A percentile compares a stretch with the other conserved stretches of the same genome.
phyloP scores from a whole-genome alignment of 2,113 vertebrate species.

The Cyprinodon brontotheroides region DNA sequence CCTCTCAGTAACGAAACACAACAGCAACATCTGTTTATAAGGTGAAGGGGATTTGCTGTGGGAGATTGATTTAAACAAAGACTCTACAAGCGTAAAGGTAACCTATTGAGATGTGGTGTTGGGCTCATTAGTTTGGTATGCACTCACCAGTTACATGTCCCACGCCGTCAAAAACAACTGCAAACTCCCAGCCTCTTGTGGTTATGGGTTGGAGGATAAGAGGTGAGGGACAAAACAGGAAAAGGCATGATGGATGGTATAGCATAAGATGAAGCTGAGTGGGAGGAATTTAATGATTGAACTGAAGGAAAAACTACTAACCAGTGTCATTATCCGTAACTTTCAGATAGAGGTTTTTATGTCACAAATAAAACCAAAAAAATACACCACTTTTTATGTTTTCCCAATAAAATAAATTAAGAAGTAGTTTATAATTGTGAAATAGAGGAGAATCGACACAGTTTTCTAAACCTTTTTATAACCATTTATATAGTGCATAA shows the following conservation, averaged over 20 bases:
- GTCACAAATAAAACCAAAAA: neutral
- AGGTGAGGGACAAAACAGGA: constrained; percentile 51
- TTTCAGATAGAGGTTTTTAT: constrained; percentile 5
- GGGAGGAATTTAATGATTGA: constrained; percentile 61
- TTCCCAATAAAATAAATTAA: neutral
- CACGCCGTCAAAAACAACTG: neutral
- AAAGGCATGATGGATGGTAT: constrained; percentile 60
- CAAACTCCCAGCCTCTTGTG: constrained; percentile 16
- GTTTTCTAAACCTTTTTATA: no score
- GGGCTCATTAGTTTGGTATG: neutral
- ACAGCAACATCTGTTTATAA: neutral
- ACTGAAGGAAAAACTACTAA: constrained; percentile 49
- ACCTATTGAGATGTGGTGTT: neutral
- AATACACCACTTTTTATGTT: neutral
- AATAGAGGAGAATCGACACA: neutral
- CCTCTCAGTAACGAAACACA: constrained; percentile 9
- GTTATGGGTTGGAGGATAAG: constrained; percentile 49
- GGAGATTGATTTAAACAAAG: neutral
- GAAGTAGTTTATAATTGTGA: neutral
- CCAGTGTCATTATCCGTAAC: constrained; percentile 31
- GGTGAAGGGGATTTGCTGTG: neutral
- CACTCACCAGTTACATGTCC: constrained; percentile 11
- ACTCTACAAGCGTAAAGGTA: constrained; percentile 15
- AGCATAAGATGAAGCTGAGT: constrained; percentile 26
- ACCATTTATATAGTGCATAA: no score